phyloP scores from a whole-genome alignment of 2,888 invertebrate genomes.

The Eristalinus aeneus region DNA sequence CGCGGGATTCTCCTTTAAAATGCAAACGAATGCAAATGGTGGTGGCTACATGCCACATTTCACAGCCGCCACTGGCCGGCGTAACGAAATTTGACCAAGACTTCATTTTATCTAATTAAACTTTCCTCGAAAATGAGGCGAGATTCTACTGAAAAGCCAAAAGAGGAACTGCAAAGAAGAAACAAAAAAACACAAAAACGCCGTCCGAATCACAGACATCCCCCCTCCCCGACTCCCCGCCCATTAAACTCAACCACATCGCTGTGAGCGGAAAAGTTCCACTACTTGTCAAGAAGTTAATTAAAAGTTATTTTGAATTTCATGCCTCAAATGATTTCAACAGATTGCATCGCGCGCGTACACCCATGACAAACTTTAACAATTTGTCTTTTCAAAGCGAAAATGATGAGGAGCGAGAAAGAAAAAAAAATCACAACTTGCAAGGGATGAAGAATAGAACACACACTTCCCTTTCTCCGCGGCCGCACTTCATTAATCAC shows the following conservation, averaged over 20 bases:
- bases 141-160: background rate
- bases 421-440: background rate
- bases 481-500: constrained; percentile 65
- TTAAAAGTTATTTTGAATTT: constrained; percentile 71
- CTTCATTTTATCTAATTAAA: background rate
- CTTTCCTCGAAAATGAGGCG: background rate
- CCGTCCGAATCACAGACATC: background rate
- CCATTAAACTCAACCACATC: background rate
- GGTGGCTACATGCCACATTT: background rate
- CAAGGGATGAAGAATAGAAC: background rate
- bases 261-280: constrained; percentile 48
- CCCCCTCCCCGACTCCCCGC: background rate
- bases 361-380: constrained; percentile 62
- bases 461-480: background rate
- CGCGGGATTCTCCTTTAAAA: too few relatives aligned
- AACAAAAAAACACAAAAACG: background rate
- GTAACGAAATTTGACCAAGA: background rate
- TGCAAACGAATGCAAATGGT: too few relatives aligned
- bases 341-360: constrained; percentile 63
- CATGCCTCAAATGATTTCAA: constrained; percentile 65
- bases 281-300: constrained; percentile 71
- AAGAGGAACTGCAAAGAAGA: background rate
- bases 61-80: background rate
- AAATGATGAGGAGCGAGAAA: background rate
- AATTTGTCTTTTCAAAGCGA: constrained; percentile 65